A percentile compares a stretch with the other conserved stretches of the same genome.
These are phyloP conservation scores for Latrodectus hesperus DNA, from an alignment of 2,888 invertebrate species.

Conservation along the genomic window DNA sequence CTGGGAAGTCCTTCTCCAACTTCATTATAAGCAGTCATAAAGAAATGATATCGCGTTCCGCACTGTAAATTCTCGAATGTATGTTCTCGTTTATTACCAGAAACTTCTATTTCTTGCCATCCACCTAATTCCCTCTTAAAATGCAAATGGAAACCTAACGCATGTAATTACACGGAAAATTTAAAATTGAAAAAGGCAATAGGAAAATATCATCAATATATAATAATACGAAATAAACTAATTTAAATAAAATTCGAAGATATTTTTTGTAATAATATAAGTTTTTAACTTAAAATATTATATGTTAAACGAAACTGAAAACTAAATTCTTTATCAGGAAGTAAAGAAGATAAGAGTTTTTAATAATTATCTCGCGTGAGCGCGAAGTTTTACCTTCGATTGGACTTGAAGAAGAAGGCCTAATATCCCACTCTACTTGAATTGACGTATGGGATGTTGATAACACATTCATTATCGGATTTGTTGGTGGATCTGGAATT, in stretches of 20 bases:
- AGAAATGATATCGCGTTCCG: conserved; percentile 74
- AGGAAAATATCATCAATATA: too few relatives aligned
- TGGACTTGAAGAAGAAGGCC: conserved; percentile 45
- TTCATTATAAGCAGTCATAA: conserved; percentile 74
- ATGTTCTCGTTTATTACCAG: conserved; percentile 78
- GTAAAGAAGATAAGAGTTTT: too few relatives aligned
- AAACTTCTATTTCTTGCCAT: conserved; percentile 81
- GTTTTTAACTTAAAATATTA: too few relatives aligned
- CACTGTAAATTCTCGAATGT: conserved; percentile 74
- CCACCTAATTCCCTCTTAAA: conserved; percentile 77
- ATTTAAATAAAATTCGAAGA: too few relatives aligned
- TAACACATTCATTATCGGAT: conserved; percentile 56
- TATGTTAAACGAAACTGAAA: too few relatives aligned
- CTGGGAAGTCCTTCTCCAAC: conserved; percentile 74
- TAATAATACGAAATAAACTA: too few relatives aligned
- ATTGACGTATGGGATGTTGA: conserved; percentile 59
- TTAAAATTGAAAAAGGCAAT: not conserved
- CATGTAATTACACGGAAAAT: not conserved
- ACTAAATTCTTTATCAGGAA: too few relatives aligned
- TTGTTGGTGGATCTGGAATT: conserved; percentile 63
- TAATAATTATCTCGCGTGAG: not conserved
- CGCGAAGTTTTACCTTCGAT: conserved; percentile 59
- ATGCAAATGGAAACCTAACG: conserved; percentile 72
- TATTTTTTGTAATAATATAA: too few relatives aligned
- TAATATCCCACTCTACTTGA: conserved; percentile 61